phyloP scores from a whole-genome alignment of 2,113 vertebrate genomes.

The Chroicocephalus ridibundus region DNA sequence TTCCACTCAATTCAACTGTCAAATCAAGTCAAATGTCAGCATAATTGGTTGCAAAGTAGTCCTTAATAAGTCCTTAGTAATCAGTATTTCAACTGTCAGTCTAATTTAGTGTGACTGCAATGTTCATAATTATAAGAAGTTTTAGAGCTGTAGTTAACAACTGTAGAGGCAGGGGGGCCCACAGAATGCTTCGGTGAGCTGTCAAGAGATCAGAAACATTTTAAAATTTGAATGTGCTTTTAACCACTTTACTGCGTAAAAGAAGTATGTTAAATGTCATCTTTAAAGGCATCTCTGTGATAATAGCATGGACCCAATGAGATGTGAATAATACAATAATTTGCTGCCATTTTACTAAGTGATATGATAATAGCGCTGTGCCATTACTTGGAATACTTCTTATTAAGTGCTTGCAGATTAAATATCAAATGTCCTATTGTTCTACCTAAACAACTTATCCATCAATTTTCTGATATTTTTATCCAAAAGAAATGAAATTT shows the following conservation, averaged over 20 bases:
- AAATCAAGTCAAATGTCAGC: constrained; percentile 75
- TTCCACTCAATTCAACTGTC: constrained; percentile 69
- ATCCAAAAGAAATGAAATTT: constrained; percentile 60
- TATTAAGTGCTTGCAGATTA: constrained; percentile 66
- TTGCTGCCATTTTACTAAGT: constrained; percentile 68
- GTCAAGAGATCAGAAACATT: constrained; percentile 67
- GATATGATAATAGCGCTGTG: constrained; percentile 67
- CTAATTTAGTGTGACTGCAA: constrained; percentile 73
- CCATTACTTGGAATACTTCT: constrained; percentile 69
- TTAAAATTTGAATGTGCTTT: constrained; percentile 68
- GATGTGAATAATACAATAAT: constrained; percentile 73
- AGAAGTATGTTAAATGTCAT: constrained; percentile 67
- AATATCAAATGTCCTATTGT: constrained; percentile 68
- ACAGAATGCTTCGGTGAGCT: constrained; percentile 55
- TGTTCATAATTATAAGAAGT: constrained; percentile 71
- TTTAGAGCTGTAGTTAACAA: constrained; percentile 68
- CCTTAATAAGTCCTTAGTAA: constrained; percentile 74
- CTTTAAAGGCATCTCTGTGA: constrained; percentile 60
- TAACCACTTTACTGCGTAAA: constrained; percentile 63
- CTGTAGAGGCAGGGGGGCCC: constrained; percentile 59
- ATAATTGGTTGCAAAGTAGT: constrained; percentile 76
- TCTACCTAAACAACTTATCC: constrained; percentile 70
- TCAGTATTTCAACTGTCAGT: constrained; percentile 74
- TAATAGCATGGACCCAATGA: constrained; percentile 61
- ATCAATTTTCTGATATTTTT: constrained; percentile 71